These are phyloP conservation scores for Hydrozoanthus gracilis DNA, from an alignment of 92 coral and sea anemone genomes.

Conservation along the genomic window DNA sequence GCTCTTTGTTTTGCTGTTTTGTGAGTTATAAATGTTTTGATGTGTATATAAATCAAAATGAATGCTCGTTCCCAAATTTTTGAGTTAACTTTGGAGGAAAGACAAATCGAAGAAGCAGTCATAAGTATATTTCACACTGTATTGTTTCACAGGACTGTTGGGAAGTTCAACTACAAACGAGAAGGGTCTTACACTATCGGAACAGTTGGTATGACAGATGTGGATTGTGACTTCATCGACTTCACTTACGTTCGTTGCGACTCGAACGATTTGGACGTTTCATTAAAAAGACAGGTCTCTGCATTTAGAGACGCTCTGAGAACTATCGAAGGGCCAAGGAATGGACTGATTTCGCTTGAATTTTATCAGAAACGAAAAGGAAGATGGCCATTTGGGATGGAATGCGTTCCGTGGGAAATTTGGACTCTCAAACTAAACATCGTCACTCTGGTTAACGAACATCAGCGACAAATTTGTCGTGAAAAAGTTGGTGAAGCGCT, in stretches of 20 bases:
- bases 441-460: conserved; percentile 79
- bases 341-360: conserved; percentile 87
- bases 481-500: conserved; percentile 94
- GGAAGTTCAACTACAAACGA: conserved; percentile 89
- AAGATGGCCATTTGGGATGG: conserved; percentile 96
- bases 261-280: conserved; percentile 78
- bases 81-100: conserved; percentile 93
- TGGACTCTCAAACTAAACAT: conserved; percentile 91
- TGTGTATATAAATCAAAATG: conserved; percentile 54
- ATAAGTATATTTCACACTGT: conserved; percentile 92
- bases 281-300: conserved; percentile 78
- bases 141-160: conserved; percentile 93
- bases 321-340: conserved; percentile 73
- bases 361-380: conserved; percentile 94
- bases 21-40: neutral
- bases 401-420: conserved; percentile 95
- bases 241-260: conserved; percentile 94
- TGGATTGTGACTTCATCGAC: conserved; percentile 92
- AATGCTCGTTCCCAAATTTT: conserved; percentile 97
- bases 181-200: conserved; percentile 98
- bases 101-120: conserved; percentile 93
- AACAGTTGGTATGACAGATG: conserved; percentile 90
- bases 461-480: conserved; percentile 92
- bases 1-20: neutral
- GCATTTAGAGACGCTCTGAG: conserved; percentile 89